Evolutionary conservation across 1,140 invertebrate genomes (phyloP), one percentile per base, ranked within the genome.

Genomic region (Drosophila sechellia): DNA sequence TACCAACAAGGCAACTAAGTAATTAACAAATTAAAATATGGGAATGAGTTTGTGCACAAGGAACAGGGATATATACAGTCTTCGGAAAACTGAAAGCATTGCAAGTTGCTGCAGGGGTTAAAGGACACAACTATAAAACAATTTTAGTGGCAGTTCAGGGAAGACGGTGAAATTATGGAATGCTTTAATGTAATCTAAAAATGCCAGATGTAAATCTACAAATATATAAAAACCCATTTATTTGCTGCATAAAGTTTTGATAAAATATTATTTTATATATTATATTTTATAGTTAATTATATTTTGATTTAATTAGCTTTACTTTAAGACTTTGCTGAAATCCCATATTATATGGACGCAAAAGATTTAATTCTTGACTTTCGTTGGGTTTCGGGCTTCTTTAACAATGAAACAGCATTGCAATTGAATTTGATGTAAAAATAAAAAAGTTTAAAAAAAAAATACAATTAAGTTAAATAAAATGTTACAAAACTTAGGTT

Each of bases 11-110:
- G 50, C 68, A 75, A 81, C 81, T 78, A 87, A 87, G 81, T 86
- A 86, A 86, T 86, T 87, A 86, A 87, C 83, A 86, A 87, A 79
- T 86, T 81, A 87, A 87, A 79, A 87, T 86, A 79, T 87, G 69
- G 76, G 71, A 71, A n/a, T 37, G 45, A 27, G 64, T 17, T 27
- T 25, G 0, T 15, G 15, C 13, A 12, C 15, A 35, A n/a, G 10
- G 17, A 12, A 35, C 12, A 11, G 2, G 46, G 27, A 10, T 12
- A n/a, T 15, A 17, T 13, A 22, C 20, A 40, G 17, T 39, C n/a
- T 48, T 48, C 10, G 4, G 2, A 13, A 1, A 22, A 31, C 3
- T 46, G 17, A 17, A 34, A 46, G 27, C 12, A 34, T 20, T 58
- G 13, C 15, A 37, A 59, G 27, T 10, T 59, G 31, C 42, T 31